Base-by-base conservation (phyloP, 1,140 invertebrate species). In the Leptinotarsa defecta region DNA sequence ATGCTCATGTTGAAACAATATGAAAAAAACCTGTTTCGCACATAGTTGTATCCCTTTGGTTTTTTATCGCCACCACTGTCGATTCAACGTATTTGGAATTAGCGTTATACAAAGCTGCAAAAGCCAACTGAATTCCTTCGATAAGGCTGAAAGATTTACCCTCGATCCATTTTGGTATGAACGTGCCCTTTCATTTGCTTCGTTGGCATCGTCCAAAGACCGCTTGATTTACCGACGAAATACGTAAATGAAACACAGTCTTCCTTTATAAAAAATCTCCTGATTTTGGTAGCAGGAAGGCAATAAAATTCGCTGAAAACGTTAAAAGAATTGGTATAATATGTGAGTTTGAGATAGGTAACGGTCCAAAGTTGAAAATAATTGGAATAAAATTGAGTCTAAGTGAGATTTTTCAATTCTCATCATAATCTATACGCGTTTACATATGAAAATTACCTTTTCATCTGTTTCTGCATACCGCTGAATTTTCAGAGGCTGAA, bases 71-170 rank as follows among this genome's bases (percentile, higher is more conserved):
- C 34, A 34, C 67, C 52, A 57, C 52, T 57, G 52, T 57, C 11
- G 49, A 73, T 73, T n/a, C 71, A 52, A 73, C 61, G 71, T 65
- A 81, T 79, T 76, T 69, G 74, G 79, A 83, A 83, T 83, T 83
- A 83, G 80, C 80, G 77, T 75, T 77, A 83, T 83, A 82, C 81
- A 83, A 81, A 83, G 78, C 81, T 77, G 70, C 77, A 79, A 76
- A 81, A 81, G 81, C 80, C 78, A 79, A 80, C 74, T 81, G 81
- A 77, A 81, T 80, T 79, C 78, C 74, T 78, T 79, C 80, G 81
- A 83, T 83, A 83, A 83, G 77, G 76, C 76, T 81, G 79, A 83
- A 83, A 83, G 82, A 82, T 82, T 83, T 83, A 81, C 78, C 80
- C 77, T 79, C 82, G 76, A 82, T 83, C 82, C 81, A 79, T 82